Conservation (phyloP, 2,113 vertebrate genomes). For the Fulica atra region DNA sequence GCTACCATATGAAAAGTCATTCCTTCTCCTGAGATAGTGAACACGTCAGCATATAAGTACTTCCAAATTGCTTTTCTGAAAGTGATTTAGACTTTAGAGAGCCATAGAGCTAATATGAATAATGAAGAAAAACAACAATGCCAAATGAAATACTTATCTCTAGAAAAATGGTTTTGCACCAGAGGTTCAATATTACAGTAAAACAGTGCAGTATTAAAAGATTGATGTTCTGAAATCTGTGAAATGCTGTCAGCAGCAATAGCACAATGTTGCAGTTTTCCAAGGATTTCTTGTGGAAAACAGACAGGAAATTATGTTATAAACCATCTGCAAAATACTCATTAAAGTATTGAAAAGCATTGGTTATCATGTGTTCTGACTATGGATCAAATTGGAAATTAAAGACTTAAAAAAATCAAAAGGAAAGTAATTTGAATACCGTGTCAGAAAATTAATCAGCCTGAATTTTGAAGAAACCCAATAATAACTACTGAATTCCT, state of each 20-base stretch:
- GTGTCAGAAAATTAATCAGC: constrained; percentile 63
- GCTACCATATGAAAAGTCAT: neutral
- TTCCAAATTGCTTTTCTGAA: neutral
- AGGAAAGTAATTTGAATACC: constrained; percentile 51
- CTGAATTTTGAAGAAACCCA: constrained; percentile 62
- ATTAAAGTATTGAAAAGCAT: constrained; percentile 38
- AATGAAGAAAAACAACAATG: neutral
- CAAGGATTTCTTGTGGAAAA: constrained; percentile 10
- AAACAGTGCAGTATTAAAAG: neutral
- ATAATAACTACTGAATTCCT: constrained; percentile 68
- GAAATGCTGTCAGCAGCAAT: neutral
- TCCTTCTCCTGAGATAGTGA: neutral
- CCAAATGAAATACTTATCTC: neutral
- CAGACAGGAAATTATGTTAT: neutral
- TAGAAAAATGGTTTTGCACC: neutral
- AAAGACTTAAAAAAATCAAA: constrained; percentile 67
- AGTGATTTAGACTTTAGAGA: neutral
- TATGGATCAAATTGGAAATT: constrained; percentile 60
- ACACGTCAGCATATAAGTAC: neutral
- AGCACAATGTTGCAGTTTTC: neutral
- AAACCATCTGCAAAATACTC: constrained; percentile 3
- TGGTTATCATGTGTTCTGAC: constrained; percentile 37
- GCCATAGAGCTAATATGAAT: neutral
- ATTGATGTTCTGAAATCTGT: neutral
- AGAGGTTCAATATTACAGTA: neutral